Evolutionary conservation across 2,888 invertebrate genomes (phyloP).

Genomic region (Prostheceraeus crozeri): DNA sequence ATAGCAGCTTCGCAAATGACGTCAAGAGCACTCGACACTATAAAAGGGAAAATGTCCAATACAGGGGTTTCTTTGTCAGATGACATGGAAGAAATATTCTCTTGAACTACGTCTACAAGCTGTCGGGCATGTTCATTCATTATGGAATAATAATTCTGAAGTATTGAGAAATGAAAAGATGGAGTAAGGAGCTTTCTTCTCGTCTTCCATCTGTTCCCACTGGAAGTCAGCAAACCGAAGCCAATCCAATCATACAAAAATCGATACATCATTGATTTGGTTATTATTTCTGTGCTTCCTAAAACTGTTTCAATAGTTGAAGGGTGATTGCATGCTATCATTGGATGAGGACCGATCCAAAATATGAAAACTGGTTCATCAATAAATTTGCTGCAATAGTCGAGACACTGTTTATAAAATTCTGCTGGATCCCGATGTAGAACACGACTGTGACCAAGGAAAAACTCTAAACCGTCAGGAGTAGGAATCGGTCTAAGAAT

Average conservation of each 20-base stretch:
- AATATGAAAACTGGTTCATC: conserved; percentile 43
- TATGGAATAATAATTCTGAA: conserved; percentile 66
- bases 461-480: no score
- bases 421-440: conserved; percentile 39
- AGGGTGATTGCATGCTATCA: conserved; percentile 43
- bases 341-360: conserved; percentile 44
- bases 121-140: conserved; percentile 64
- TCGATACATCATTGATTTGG: conserved; percentile 60
- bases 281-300: conserved; percentile 61
- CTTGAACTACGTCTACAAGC: no score
- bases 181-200: conserved; percentile 69
- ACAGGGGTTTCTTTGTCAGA: no score
- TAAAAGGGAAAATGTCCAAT: conserved; percentile 63
- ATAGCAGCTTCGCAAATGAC: conserved; percentile 74
- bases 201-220: conserved; percentile 65
- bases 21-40: conserved; percentile 64
- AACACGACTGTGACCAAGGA: conserved; percentile 7
- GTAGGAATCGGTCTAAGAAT: no score
- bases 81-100: no score
- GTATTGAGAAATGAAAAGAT: conserved; percentile 70
- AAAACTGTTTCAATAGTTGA: conserved; percentile 59
- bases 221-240: conserved; percentile 59
- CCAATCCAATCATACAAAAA: conserved; percentile 60
- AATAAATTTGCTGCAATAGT: conserved; percentile 38
- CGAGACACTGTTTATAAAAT: conserved; percentile 44